phyloP scores from a whole-genome alignment of 2,797 vertebrate species.

The Rhyacichthys aspro region DNA sequence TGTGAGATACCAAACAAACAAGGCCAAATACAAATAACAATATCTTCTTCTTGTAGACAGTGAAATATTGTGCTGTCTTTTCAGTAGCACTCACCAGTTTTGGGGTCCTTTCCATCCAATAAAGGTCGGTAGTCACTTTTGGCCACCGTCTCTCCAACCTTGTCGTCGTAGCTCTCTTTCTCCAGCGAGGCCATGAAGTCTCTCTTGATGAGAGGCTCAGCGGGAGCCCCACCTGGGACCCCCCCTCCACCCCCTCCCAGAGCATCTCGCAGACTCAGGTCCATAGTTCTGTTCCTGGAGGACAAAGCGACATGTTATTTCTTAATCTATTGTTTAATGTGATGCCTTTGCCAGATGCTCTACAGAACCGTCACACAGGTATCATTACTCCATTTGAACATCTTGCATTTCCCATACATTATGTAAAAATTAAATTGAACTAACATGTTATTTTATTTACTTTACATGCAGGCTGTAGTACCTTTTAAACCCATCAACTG shows the following conservation, averaged over 20 bases:
- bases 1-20: too few species aligned
- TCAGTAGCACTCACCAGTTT: constrained; percentile 59
- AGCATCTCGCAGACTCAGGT: constrained; percentile 91
- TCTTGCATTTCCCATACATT: too few species aligned
- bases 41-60: too few species aligned
- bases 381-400: too few species aligned
- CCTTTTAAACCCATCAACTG: background rate
- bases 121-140: constrained; percentile 92
- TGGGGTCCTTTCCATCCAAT: constrained; percentile 85
- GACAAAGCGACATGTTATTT: constrained; percentile 3
- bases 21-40: too few species aligned
- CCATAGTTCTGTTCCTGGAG: constrained; percentile 73
- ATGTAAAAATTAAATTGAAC: too few species aligned
- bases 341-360: too few species aligned
- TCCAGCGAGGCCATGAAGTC: constrained; percentile 90
- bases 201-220: constrained; percentile 84
- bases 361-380: too few species aligned
- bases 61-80: too few species aligned
- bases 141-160: constrained; percentile 88
- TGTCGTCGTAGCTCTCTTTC: constrained; percentile 89
- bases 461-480: background rate
- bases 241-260: constrained; percentile 64
- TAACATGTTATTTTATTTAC: too few species aligned
- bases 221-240: constrained; percentile 60
- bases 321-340: too few species aligned